A percentile compares a stretch with the other conserved stretches of the same genome.
Evolutionary conservation across 2,113 vertebrate genomes (phyloP).

Genomic region (Scytalopus superciliaris): DNA sequence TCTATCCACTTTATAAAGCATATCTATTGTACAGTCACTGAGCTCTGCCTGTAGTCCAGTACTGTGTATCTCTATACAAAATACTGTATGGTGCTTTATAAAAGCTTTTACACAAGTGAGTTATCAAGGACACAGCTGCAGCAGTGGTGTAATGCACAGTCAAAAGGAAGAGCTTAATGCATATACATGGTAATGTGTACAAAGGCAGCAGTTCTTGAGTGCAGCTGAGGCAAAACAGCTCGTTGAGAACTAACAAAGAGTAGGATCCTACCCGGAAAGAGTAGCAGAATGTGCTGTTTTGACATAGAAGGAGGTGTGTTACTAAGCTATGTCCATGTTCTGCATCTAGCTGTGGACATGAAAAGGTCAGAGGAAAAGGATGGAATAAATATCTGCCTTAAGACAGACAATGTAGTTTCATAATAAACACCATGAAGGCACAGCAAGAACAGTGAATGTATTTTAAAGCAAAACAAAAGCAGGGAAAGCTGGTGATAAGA

Average conservation of each 20-base stretch:
- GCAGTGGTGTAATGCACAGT: background rate
- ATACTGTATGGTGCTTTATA: background rate
- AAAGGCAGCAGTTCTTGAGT: background rate
- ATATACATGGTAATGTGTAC: background rate
- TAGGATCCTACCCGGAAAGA: background rate
- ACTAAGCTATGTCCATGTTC: background rate
- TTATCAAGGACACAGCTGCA: background rate
- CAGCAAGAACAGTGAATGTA: background rate
- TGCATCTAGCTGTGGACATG: background rate
- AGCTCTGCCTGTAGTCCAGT: background rate
- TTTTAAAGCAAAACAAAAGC: background rate
- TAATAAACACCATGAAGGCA: background rate
- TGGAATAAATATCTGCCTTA: background rate
- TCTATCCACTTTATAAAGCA: background rate
- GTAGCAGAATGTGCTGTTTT: background rate
- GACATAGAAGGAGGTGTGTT: background rate
- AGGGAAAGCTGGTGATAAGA: background rate
- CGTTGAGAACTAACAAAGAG: background rate
- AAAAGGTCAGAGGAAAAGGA: background rate
- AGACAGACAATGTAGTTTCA: background rate
- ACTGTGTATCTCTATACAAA: background rate
- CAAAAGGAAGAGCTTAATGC: constrained; percentile 5
- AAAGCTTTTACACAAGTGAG: background rate
- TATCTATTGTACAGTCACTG: background rate
- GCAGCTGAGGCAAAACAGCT: background rate